A percentile compares a stretch with the other conserved stretches of the same genome.
These are phyloP conservation scores for Latrodectus geometricus DNA, from an alignment of 1,140 invertebrate species.

Conservation along the genomic window DNA sequence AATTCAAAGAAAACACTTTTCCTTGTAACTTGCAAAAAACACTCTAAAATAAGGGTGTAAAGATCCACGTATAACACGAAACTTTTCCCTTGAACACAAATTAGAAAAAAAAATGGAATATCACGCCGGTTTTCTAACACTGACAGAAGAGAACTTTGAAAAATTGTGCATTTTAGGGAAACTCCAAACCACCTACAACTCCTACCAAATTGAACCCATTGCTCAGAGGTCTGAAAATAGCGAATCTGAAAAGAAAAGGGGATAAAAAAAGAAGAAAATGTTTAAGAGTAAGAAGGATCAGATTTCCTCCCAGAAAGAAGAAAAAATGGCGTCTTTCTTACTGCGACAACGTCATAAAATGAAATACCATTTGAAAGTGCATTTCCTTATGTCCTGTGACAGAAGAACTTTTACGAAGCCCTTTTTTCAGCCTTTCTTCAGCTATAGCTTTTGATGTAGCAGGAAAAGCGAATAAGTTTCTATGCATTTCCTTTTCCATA, in stretches of 20 bases:
- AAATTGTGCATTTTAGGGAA: constrained; percentile 5
- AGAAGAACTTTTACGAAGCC: constrained; percentile 25
- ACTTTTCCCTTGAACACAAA: not conserved
- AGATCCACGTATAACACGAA: not conserved
- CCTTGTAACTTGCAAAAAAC: no score
- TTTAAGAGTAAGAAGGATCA: constrained; percentile 35
- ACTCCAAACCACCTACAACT: constrained; percentile 31
- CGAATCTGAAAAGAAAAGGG: constrained; percentile 13
- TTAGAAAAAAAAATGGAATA: not conserved
- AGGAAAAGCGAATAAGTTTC: constrained; percentile 35
- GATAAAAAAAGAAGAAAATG: constrained; percentile 1
- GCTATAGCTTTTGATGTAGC: constrained; percentile 35
- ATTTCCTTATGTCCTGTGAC: constrained; percentile 45
- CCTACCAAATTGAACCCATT: constrained; percentile 44
- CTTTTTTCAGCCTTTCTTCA: constrained; percentile 11
- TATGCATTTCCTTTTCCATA: constrained; percentile 6
- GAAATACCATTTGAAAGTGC: constrained; percentile 47
- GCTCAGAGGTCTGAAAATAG: constrained; percentile 30
- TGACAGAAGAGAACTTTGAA: constrained; percentile 9
- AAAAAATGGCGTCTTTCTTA: not conserved
- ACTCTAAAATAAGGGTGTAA: not conserved
- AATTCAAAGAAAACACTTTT: no score
- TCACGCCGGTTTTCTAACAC: not conserved
- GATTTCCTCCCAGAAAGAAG: constrained; percentile 10
- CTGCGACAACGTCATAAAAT: constrained; percentile 34